Evolutionary conservation across 2,888 invertebrate genomes (phyloP).

Genomic region (Cheilosia urbana): DNA sequence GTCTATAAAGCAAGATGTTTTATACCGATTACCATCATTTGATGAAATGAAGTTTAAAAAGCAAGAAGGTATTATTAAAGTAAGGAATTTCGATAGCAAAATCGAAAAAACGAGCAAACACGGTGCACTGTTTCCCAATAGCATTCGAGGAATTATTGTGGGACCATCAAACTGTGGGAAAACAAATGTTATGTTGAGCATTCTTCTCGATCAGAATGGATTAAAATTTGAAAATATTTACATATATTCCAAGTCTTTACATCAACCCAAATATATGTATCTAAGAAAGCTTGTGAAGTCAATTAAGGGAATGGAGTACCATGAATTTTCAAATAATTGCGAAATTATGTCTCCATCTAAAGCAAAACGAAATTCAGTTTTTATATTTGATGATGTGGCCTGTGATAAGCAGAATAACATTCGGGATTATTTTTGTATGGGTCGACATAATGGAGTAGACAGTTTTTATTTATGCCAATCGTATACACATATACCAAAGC

Average conservation of each 20-base stretch:
- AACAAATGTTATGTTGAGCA: no score
- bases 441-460: slow-evolving; percentile 78
- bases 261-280: neutral
- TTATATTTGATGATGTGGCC: slow-evolving; percentile 81
- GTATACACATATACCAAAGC: slow-evolving; percentile 80
- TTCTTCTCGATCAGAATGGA: no score
- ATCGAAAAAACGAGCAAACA: slow-evolving; percentile 60
- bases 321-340: no score
- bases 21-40: no score
- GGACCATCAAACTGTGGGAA: no score
- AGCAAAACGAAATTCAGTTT: slow-evolving; percentile 53
- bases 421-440: slow-evolving; percentile 59
- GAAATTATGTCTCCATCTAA: slow-evolving; percentile 65
- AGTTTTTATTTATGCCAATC: slow-evolving; percentile 80
- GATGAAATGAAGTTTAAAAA: neutral
- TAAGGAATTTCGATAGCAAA: neutral
- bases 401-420: slow-evolving; percentile 78
- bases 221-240: no score
- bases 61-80: neutral
- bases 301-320: no score
- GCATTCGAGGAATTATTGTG: slow-evolving; percentile 4
- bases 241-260: no score
- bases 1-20: no score
- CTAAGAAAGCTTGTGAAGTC: slow-evolving; percentile 38
- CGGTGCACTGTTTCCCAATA: slow-evolving; percentile 76